A percentile compares a stretch with the other conserved stretches of the same genome.
Evolutionary conservation across 2,113 vertebrate genomes (phyloP).

Genomic region (Vulpes lagopus): DNA sequence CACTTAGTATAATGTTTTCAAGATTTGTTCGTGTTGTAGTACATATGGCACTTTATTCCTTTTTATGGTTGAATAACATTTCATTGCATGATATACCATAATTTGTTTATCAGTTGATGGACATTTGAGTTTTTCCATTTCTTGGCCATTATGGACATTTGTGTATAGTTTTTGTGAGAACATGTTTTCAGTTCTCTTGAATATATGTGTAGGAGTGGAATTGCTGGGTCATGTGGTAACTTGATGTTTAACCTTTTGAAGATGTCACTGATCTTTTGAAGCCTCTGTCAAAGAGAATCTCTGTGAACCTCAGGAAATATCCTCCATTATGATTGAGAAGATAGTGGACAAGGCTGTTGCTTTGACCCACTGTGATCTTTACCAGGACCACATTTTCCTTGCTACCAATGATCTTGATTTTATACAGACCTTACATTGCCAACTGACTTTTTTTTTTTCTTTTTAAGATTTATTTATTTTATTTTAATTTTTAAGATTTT

Average conservation of each 20-base stretch:
- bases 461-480: too few relatives aligned
- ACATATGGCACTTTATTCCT: background rate
- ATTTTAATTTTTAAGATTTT: too few relatives aligned
- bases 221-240: background rate
- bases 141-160: background rate
- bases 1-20: background rate
- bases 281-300: background rate
- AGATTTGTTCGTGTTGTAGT: background rate
- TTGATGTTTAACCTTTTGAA: background rate
- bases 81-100: background rate
- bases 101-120: background rate
- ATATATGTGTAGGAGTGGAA: background rate
- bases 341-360: background rate
- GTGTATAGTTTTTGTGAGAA: background rate
- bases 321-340: background rate
- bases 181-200: background rate
- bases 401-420: background rate
- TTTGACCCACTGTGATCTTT: background rate
- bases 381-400: background rate
- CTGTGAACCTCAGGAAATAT: background rate
- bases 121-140: background rate
- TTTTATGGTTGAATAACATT: background rate
- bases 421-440: background rate
- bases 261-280: background rate
- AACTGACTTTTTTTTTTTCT: background rate